Conservation (phyloP, 92 coral and sea anemone species). For the Zoanthus gigantus region DNA sequence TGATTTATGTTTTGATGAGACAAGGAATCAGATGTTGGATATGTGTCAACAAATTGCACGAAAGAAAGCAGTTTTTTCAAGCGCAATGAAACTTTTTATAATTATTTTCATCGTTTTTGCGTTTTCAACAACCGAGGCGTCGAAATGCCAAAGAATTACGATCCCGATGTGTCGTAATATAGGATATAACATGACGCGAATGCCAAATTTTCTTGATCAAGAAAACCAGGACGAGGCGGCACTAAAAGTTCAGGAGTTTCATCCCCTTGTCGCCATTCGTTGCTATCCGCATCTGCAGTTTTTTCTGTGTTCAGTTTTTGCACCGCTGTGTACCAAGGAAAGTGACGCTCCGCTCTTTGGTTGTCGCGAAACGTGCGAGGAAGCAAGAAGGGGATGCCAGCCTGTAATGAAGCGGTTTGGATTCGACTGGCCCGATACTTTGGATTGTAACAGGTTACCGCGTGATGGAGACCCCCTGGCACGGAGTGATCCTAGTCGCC, state of each 20-base stretch:
- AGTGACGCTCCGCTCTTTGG: conserved; percentile 83
- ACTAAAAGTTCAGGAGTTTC: conserved; percentile 75
- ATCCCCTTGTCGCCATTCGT: conserved; percentile 82
- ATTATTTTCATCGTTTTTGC: neutral
- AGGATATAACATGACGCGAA: conserved; percentile 91
- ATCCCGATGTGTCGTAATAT: conserved; percentile 82
- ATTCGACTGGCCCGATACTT: conserved; percentile 92
- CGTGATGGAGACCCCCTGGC: conserved; percentile 72
- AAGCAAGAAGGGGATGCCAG: conserved; percentile 83
- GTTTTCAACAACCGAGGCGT: conserved; percentile 32
- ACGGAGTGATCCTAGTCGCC: conserved; percentile 69
- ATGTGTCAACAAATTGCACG: conserved; percentile 40
- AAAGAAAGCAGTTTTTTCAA: neutral
- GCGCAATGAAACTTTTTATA: neutral
- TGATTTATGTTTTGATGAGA: conserved; percentile 47
- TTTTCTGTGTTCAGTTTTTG: conserved; percentile 92
- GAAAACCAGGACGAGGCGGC: conserved; percentile 88
- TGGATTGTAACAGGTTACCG: conserved; percentile 84
- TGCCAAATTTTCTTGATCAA: conserved; percentile 92
- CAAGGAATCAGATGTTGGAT: conserved; percentile 1
- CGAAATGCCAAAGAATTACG: conserved; percentile 85
- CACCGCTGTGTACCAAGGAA: conserved; percentile 87
- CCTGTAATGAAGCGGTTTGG: conserved; percentile 90
- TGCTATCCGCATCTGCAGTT: conserved; percentile 84
- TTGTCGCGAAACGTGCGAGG: conserved; percentile 91